These are phyloP conservation scores for Corynorhinus townsendii DNA, from an alignment of 2,113 vertebrate species.

Conservation along the genomic window DNA sequence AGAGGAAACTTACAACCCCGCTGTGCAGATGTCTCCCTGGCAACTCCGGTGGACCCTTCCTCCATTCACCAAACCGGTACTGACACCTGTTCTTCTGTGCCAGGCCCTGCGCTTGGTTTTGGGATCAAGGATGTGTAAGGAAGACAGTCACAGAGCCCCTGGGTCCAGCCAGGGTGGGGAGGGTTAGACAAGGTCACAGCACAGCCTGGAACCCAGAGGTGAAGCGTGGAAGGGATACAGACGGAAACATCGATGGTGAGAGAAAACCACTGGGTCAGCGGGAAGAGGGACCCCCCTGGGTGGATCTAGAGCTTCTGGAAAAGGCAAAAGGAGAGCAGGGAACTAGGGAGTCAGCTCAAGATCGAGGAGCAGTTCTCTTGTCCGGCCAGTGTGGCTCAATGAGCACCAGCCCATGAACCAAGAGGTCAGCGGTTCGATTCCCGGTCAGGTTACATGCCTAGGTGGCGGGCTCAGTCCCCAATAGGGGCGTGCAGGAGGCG, in stretches of 20 bases:
- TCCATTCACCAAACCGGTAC: neutral
- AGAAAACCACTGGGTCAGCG: fast-evolving
- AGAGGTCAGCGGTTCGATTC: too few relatives aligned
- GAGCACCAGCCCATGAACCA: too few relatives aligned
- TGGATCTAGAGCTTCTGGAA: too few relatives aligned
- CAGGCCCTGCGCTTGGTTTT: neutral
- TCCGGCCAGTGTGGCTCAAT: too few relatives aligned
- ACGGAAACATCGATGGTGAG: too few relatives aligned
- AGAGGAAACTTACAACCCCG: too few relatives aligned
- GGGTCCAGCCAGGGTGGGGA: neutral
- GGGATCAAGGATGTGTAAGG: neutral
- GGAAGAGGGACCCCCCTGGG: neutral
- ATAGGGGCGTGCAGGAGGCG: too few relatives aligned
- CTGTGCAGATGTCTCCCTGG: neutral
- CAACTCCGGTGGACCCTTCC: fast-evolving
- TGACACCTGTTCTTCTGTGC: neutral
- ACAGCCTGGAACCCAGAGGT: neutral
- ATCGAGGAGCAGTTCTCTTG: too few relatives aligned
- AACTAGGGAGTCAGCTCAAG: neutral
- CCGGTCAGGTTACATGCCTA: too few relatives aligned
- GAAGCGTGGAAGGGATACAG: neutral
- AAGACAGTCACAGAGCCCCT: neutral
- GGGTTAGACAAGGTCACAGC: neutral
- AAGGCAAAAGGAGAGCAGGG: neutral
- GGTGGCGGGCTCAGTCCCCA: too few relatives aligned